A percentile compares a stretch with the other conserved stretches of the same genome.
Conservation (phyloP, 1,140 invertebrate species). For the Vanessa atalanta region DNA sequence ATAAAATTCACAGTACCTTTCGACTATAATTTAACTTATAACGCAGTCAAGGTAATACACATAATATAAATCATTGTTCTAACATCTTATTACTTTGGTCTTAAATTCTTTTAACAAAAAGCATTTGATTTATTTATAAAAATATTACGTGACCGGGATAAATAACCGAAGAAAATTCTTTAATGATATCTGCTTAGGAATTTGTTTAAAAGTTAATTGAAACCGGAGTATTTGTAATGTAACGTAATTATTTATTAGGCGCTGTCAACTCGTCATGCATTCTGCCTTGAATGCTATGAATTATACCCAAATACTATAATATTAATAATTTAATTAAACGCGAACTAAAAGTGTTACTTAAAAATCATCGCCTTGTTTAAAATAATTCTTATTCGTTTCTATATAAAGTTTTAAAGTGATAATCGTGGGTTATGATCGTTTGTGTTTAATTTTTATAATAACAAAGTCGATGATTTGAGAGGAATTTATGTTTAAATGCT, state of each 20-base stretch:
- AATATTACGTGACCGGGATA: not conserved
- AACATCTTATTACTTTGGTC: not conserved
- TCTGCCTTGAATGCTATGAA: not conserved
- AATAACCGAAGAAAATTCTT: not conserved
- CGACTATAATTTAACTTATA: too few species aligned
- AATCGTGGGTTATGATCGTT: not conserved
- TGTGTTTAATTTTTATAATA: too few species aligned
- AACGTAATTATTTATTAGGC: constrained; percentile 5
- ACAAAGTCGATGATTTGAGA: not conserved
- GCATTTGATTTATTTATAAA: not conserved
- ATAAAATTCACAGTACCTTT: too few species aligned
- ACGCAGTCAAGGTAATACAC: too few species aligned
- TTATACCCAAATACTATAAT: constrained; percentile 9
- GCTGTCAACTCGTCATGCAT: constrained; percentile 10
- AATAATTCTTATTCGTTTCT: not conserved
- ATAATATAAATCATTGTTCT: not conserved
- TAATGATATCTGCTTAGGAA: not conserved
- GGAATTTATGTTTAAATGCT: constrained; percentile 4
- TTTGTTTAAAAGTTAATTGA: constrained; percentile 10
- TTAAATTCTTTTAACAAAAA: not conserved
- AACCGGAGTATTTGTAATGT: not conserved
- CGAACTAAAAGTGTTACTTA: not conserved
- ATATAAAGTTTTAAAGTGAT: not conserved
- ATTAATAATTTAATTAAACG: constrained; percentile 2
- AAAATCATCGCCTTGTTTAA: not conserved